Base-by-base conservation (phyloP, 2,888 invertebrate species). In the Drosophila tripunctata region DNA sequence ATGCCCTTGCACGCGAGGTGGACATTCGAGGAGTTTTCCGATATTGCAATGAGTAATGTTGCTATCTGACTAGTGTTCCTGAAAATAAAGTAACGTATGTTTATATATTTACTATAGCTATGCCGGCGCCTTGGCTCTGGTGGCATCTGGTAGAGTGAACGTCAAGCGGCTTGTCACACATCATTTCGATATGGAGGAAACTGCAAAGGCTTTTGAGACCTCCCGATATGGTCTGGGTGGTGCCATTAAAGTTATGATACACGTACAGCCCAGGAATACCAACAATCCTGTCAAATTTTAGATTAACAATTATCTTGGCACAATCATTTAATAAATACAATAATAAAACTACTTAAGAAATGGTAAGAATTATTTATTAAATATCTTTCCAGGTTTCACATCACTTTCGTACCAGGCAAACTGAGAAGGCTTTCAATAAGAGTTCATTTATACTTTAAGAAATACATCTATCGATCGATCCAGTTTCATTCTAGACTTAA, bases 11-110 rank as follows among this genome's bases (percentile, higher is more conserved):
- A 0, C 92, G 97, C 54, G 98, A 99, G 92, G 95, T 99, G 7
- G 98, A 98, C 91, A 96, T 99, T 73, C 93, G 95, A 66, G 99
- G 99, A 68, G 95, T 97, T 60, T 99, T 99, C 92, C 94, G 99
- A 91, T 99, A 99, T 89, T 96, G 94, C 68, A 98, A 98, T 91
- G 96, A 96, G 91, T 91, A 68, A 75, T n/a, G 96, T 96, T 12
- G 86, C 92, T 3, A 94, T 1, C 4, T 10, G 1, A 5, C 6
- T 14, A 5, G 45, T 19, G 27, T 15, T 2, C 30, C 2, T 17
- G 47, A 6, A 3, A 8, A 7, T 4, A 41, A 2, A 21, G 12
- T 64, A 35, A 24, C 40, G 43, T 6, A 1, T n/a, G 43, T 6
- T 1, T n/a, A 2, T 35, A 2, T 35, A 10, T 27, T 0, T 7